Conservation (phyloP, 2,113 vertebrate genomes). For the Pimephales promelas region DNA sequence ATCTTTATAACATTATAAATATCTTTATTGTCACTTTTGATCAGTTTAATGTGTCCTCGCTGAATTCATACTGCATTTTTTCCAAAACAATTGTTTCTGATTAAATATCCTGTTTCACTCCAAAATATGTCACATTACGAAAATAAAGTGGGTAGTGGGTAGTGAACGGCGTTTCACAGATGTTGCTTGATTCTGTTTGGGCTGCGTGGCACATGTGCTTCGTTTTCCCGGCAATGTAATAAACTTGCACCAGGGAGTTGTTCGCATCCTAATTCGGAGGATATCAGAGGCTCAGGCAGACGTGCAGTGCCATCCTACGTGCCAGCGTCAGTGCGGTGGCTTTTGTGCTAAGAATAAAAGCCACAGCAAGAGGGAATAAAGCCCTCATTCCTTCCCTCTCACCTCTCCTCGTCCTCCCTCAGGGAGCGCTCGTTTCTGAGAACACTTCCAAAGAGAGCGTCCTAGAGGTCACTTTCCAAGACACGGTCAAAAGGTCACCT, state of each 20-base stretch:
- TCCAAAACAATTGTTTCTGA: not conserved
- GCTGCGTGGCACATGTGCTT: not conserved
- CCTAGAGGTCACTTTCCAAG: constrained; percentile 25
- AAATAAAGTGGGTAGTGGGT: too few relatives aligned
- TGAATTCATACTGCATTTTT: not conserved
- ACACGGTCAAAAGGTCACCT: constrained; percentile 39
- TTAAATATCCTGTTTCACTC: not conserved
- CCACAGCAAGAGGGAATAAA: constrained; percentile 27
- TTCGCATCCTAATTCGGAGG: not conserved
- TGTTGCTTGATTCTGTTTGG: not conserved
- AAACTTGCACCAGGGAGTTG: constrained; percentile 11
- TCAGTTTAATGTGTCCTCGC: not conserved
- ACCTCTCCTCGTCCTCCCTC: constrained; percentile 26
- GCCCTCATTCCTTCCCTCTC: not conserved
- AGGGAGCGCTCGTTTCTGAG: not conserved
- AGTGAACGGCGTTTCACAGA: too few relatives aligned
- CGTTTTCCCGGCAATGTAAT: not conserved
- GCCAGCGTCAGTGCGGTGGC: not conserved
- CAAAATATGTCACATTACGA: not conserved
- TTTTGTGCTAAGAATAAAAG: constrained; percentile 22
- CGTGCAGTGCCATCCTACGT: not conserved
- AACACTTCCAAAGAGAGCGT: constrained; percentile 15
- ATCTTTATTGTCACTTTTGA: not conserved
- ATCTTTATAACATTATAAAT: not conserved
- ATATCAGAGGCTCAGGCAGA: constrained; percentile 10